Evolutionary conservation across 2,113 vertebrate genomes (phyloP).

Genomic region (Tachycineta bicolor): DNA sequence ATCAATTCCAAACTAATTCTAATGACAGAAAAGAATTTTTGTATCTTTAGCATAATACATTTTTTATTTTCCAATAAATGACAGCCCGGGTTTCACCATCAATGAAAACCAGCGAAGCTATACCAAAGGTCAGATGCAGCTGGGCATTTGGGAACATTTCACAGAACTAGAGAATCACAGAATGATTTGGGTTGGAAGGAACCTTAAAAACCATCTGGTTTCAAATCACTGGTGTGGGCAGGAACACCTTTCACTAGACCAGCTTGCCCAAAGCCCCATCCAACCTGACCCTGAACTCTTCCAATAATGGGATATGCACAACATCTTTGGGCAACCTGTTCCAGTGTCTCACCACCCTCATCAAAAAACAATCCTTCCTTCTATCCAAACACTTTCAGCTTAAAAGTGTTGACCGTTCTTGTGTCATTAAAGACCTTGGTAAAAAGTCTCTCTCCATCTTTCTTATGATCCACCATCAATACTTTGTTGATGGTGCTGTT

Average conservation of each 20-base stretch:
- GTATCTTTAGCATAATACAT: not conserved
- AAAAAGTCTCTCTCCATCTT: not conserved
- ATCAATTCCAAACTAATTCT: not conserved
- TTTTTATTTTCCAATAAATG: not conserved
- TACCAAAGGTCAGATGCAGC: not conserved
- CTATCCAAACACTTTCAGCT: not conserved
- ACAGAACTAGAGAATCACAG: not conserved
- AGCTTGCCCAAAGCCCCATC: not conserved
- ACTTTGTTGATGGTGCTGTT: not conserved
- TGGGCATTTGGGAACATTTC: not conserved
- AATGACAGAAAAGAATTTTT: not conserved
- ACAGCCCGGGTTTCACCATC: not conserved
- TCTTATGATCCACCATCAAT: not conserved
- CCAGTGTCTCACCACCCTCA: not conserved
- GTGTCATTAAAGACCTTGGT: not conserved
- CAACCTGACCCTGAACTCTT: not conserved
- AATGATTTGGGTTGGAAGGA: not conserved
- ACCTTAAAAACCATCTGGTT: not conserved
- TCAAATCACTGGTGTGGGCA: rapidly evolving
- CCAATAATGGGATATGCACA: not conserved
- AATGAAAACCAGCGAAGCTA: not conserved
- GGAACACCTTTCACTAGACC: not conserved
- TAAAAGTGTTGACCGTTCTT: not conserved
- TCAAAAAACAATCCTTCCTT: not conserved
- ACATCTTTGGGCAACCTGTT: not conserved